Evolutionary conservation across 1,140 invertebrate species (phyloP).

Genomic region (fruit fly (Drosophila melanogaster)): Release_6_plus_ISO1_MT NT_033777.3:4406001-4406500

Average conservation of each 20-base stretch:
- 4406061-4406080: constrained; percentile 80
- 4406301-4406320: constrained; percentile 65
- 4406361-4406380: constrained; percentile 62
- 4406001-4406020: constrained; percentile 41
- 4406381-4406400: constrained; percentile 60
- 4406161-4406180: constrained; percentile 55
- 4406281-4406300: constrained; percentile 74
- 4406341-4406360: constrained; percentile 78
- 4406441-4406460: constrained; percentile 39
- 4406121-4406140: constrained; percentile 45
- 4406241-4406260: constrained; percentile 84
- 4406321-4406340: constrained; percentile 79
- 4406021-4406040: constrained; percentile 44
- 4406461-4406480: constrained; percentile 29
- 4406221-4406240: constrained; percentile 82
- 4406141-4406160: constrained; percentile 42
- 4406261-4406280: constrained; percentile 61
- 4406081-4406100: constrained; percentile 75
- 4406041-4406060: constrained; percentile 44
- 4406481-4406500: constrained; percentile 69
- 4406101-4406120: constrained; percentile 62
- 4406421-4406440: constrained; percentile 43
- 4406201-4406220: constrained; percentile 54
- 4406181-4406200: constrained; percentile 30
- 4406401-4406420: constrained; percentile 41